Conservation (phyloP, 2,113 vertebrate species). For the Patagioenas fasciata region DNA sequence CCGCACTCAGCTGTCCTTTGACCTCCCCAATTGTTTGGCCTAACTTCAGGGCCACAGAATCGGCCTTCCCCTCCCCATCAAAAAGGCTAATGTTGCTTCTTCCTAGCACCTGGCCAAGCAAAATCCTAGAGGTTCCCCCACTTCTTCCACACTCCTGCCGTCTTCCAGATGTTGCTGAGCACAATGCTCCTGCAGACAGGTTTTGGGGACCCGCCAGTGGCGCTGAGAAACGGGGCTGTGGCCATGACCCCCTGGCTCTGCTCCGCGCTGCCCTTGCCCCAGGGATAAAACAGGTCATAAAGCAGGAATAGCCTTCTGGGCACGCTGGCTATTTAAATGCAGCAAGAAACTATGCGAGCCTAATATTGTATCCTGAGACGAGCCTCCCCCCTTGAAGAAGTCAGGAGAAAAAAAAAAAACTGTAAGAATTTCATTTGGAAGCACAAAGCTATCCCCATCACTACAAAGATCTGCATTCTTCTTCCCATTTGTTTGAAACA, state of each 20-base stretch:
- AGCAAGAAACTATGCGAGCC: constrained; percentile 35
- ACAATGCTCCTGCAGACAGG: constrained; percentile 46
- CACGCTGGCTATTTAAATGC: constrained; percentile 66
- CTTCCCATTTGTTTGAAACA: constrained; percentile 47
- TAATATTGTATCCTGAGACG: constrained; percentile 7
- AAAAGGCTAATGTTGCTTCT: constrained; percentile 76
- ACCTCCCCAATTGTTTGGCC: constrained; percentile 81
- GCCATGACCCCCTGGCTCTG: constrained; percentile 77
- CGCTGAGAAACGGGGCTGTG: constrained; percentile 58
- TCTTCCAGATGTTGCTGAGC: constrained; percentile 71
- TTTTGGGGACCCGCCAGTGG: constrained; percentile 20
- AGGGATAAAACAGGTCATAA: constrained; percentile 76
- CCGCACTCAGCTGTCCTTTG: constrained; percentile 79
- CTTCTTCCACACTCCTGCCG: background rate
- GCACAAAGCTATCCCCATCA: constrained; percentile 22
- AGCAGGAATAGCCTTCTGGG: constrained; percentile 74
- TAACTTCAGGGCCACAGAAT: constrained; percentile 76
- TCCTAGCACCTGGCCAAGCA: constrained; percentile 78
- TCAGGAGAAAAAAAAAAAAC: background rate
- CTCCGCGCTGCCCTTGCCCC: constrained; percentile 58
- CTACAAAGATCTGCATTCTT: constrained; percentile 45
- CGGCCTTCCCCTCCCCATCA: constrained; percentile 69
- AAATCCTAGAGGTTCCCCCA: constrained; percentile 59
- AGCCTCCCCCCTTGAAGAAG: background rate
- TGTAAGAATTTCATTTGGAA: constrained; percentile 46